These are phyloP conservation scores for Lysandra bellargus DNA, from an alignment of 2,888 invertebrate species.

Conservation along the genomic window DNA sequence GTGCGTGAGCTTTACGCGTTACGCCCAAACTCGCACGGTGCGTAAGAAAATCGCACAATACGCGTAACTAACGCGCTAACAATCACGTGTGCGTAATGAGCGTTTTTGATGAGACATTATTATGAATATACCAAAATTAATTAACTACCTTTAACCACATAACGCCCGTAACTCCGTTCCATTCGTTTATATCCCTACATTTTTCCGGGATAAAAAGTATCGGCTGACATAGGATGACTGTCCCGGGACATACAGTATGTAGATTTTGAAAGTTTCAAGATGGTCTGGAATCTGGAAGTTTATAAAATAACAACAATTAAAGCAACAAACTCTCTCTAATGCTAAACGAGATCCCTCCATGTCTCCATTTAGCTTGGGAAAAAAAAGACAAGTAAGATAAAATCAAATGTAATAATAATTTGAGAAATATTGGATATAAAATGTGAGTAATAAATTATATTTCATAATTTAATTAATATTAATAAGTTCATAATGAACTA, in stretches of 20 bases:
- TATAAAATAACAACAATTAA: not conserved
- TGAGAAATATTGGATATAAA: not conserved
- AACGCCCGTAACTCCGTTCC: too few species aligned
- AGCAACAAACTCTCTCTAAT: too few species aligned
- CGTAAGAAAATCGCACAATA: slow-evolving; percentile 7
- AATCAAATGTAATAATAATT: too few species aligned
- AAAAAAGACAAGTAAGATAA: not conserved
- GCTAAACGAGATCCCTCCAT: too few species aligned
- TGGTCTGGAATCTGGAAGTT: not conserved
- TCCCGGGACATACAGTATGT: too few species aligned
- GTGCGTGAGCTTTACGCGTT: slow-evolving; percentile 17
- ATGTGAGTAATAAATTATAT: not conserved
- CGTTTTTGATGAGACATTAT: not conserved
- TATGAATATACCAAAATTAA: not conserved
- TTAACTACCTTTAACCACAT: too few species aligned
- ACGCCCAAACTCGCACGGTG: not conserved
- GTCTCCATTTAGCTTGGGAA: not conserved
- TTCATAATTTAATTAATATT: not conserved
- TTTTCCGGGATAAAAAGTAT: too few species aligned
- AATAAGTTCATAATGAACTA: slow-evolving; percentile 5
- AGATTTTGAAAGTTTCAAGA: not conserved
- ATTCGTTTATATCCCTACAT: too few species aligned
- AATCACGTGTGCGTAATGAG: not conserved
- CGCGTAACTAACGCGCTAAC: slow-evolving; percentile 2
- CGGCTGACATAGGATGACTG: too few species aligned